Conservation (phyloP, 2,797 vertebrate species). For the Mycteria americana region DNA sequence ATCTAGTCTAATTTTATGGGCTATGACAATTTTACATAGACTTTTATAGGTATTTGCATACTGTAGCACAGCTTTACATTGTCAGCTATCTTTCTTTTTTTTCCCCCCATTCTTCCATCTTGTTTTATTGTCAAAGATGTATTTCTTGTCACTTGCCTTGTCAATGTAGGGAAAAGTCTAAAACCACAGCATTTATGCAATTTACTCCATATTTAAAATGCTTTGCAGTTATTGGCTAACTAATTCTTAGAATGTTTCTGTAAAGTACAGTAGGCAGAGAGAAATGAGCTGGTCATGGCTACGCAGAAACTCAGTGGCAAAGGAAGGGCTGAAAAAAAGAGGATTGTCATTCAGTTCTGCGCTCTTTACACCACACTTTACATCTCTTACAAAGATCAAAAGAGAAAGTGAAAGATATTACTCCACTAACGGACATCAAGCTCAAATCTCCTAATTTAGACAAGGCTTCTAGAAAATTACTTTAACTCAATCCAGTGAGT, state of each 20-base stretch:
- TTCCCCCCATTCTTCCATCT: background rate
- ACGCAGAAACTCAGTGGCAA: background rate
- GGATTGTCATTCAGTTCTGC: background rate
- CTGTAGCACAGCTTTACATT: background rate
- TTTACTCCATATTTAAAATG: background rate
- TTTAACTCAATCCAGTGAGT: background rate
- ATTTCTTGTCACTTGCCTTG: background rate
- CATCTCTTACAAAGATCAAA: background rate
- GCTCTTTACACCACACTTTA: background rate
- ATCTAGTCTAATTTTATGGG: background rate
- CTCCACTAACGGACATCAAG: background rate
- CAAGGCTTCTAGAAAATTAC: background rate
- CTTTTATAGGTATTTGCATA: background rate
- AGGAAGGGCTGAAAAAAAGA: background rate
- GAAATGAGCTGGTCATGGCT: background rate
- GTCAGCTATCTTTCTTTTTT: background rate
- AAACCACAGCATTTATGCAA: background rate
- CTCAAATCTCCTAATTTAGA: background rate
- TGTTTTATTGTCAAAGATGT: background rate
- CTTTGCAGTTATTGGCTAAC: background rate
- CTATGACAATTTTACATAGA: background rate
- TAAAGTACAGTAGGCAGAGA: background rate
- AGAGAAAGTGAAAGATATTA: background rate
- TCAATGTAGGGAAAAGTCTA: background rate
- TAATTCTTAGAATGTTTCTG: background rate